Evolutionary conservation across 2,113 vertebrate genomes (phyloP).

Genomic region (Carassius gibelio): DNA sequence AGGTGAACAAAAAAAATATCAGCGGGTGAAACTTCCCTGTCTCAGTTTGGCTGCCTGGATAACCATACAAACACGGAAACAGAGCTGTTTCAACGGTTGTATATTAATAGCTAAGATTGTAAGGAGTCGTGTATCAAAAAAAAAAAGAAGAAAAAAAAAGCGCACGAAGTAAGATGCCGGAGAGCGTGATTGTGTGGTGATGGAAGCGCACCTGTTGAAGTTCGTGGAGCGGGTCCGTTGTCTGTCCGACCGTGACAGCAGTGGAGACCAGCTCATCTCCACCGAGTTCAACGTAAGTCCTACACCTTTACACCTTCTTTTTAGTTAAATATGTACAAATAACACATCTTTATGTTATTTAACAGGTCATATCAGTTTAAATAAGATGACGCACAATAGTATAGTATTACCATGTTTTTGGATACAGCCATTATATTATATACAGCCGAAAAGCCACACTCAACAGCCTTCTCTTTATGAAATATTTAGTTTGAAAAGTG

Average conservation of each 20-base stretch:
- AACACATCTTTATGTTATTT: neutral
- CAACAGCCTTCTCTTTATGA: neutral
- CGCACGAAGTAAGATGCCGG: neutral
- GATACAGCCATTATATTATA: neutral
- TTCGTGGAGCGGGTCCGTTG: conserved; percentile 50
- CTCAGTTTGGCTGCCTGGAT: neutral
- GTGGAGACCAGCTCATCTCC: conserved; percentile 29
- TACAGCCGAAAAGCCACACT: neutral
- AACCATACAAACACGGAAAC: neutral
- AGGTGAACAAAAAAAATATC: neutral
- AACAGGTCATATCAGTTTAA: neutral
- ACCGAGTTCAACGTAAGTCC: conserved; percentile 57
- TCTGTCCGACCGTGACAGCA: neutral
- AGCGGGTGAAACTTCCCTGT: neutral
- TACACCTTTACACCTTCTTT: too few species aligned
- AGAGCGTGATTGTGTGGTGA: neutral
- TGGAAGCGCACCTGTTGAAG: conserved; percentile 56
- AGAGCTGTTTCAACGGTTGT: neutral
- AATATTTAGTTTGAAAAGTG: neutral
- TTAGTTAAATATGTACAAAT: too few species aligned
- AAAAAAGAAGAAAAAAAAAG: too few species aligned
- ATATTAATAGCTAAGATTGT: neutral
- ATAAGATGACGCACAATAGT: neutral
- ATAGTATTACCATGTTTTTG: neutral
- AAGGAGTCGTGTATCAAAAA: neutral